Base-by-base conservation (phyloP, 1,140 invertebrate species). In the Nilaparvata lugens region DNA sequence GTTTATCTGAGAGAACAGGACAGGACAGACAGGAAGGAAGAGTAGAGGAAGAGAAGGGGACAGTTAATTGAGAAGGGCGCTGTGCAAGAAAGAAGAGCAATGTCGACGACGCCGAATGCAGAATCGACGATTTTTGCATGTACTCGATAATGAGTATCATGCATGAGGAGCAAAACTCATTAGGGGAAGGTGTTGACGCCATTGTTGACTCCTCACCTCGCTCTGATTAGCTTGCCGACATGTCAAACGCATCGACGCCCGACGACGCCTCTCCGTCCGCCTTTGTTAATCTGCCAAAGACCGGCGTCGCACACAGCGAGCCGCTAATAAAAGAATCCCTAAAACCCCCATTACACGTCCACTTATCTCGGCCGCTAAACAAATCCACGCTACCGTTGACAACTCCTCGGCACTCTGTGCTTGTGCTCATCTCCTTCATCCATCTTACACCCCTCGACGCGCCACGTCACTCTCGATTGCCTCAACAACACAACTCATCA, bases 211-310 rank as follows among this genome's bases (percentile, higher is more conserved):
- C 16, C 45, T 48, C 45, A 48, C 6, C 45, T 48, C 45, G 45
- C 7, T 18, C 45, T 48, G 45, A 48, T 48, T 48, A 48, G 45
- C 45, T 48, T 48, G 45, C 45, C 16, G 21, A 48, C 45, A 48
- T 48, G 45, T 48, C 45, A 48, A 48, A 48, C 45, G 45, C 45
- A 48, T 48, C 45, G 21, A 23, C 45, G 21, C 45, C 14, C 45
- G 4, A 48, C 21, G 16, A 4, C 45, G 3, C 21, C 5, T 7
- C 1, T 14, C 5, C 45, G 2, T 16, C 2, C 16, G 5, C 21
- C 45, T 48, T 48, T 48, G 45, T 48, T 48, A 48, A 48, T 48
- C 45, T 48, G 45, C 45, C 45, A 48, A 48, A 48, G 45, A 48
- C 45, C 45, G 45, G 45, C 45, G 21, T 48, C 45, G 21, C 45